Conservation (phyloP, 2,797 vertebrate genomes). For the Apogon talboti region DNA sequence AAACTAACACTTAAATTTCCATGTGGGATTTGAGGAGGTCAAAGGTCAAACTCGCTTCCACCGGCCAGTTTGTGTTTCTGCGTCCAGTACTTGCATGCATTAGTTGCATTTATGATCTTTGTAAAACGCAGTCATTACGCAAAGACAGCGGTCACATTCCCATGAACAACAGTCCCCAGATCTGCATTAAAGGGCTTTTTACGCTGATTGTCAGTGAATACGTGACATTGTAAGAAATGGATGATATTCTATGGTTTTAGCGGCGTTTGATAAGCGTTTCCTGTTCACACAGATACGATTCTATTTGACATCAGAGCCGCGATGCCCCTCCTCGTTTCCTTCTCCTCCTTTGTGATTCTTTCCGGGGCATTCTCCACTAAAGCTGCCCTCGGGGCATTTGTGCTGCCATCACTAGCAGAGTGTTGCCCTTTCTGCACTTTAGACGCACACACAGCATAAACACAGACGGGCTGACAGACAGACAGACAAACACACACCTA, state of each 20-base stretch:
- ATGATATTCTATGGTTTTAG: conserved; percentile 37
- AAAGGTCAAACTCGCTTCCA: conserved; percentile 76
- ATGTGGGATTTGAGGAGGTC: conserved; percentile 79
- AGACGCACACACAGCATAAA: conserved; percentile 68
- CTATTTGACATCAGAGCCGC: conserved; percentile 46
- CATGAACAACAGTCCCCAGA: conserved; percentile 14
- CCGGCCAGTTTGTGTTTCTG: conserved; percentile 17
- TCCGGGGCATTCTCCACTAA: conserved; percentile 66
- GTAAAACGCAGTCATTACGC: conserved; percentile 12
- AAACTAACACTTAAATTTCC: conserved; percentile 84
- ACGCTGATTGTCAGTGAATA: conserved; percentile 30
- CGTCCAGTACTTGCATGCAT: conserved; percentile 13
- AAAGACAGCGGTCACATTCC: conserved; percentile 10
- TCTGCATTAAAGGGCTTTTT: conserved; percentile 10
- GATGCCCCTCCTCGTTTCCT: conserved; percentile 48
- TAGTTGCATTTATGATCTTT: conserved; percentile 18
- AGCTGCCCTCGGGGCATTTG: conserved; percentile 71
- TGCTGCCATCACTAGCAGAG: conserved; percentile 63
- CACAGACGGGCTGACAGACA: conserved; percentile 64
- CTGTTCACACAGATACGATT: conserved; percentile 48
- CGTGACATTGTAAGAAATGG: conserved; percentile 32
- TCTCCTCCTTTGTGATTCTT: conserved; percentile 58
- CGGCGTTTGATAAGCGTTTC: conserved; percentile 39
- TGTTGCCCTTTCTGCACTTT: conserved; percentile 65
- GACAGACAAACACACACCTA: conserved; percentile 70